Evolutionary conservation across 2,113 vertebrate species (phyloP), one percentile per base, ranked within the genome.

Genomic region (Saccopteryx leptura): DNA sequence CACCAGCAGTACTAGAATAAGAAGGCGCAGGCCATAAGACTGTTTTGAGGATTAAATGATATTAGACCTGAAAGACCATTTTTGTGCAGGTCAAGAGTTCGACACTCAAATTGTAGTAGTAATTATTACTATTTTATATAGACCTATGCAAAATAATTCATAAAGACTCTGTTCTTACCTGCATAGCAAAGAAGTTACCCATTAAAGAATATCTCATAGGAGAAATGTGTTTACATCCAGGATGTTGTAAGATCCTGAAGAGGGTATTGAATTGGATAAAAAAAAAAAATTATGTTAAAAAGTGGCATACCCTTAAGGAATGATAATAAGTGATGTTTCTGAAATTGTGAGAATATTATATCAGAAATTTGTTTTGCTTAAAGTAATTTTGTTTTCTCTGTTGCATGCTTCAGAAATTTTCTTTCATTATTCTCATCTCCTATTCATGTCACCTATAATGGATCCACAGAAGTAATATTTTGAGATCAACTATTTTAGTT

Each of bases 241-340:
- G n/a, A 23, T 5, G 39, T 15, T 1, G 0, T 46, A 82, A 54
- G 26, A 2, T 24, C 14, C 24, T 54, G 7, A 71, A 2, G 1
- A 39, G 39, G 4, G 3, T 54, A 54, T 2, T 24, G 7, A 84
- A 61, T 31, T 33, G 48, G 7, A 71, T 5, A 54, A 39, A 76
- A 63, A 54, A 39, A 76, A 63, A 50, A 52, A 60, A 31, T 39
- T 56, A 28, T 9, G 7, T 39, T 71, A 5, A 39, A 72, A 54
- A 46, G 21, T 46, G 17, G 1, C 33, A 76, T 46, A n/a, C 1
- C 48, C 13, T 19, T 50, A 50, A 39, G 21, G 9, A 26, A 58
- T 54, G 26, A 26, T 48, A 26, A 28, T 1, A 23, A 86, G 7
- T 52, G 52, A 63, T 52, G 48, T 75, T 66, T 48, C 48, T 75